Base-by-base conservation (phyloP, 2,888 invertebrate genomes). In the Dicranocentrus wangi region DNA sequence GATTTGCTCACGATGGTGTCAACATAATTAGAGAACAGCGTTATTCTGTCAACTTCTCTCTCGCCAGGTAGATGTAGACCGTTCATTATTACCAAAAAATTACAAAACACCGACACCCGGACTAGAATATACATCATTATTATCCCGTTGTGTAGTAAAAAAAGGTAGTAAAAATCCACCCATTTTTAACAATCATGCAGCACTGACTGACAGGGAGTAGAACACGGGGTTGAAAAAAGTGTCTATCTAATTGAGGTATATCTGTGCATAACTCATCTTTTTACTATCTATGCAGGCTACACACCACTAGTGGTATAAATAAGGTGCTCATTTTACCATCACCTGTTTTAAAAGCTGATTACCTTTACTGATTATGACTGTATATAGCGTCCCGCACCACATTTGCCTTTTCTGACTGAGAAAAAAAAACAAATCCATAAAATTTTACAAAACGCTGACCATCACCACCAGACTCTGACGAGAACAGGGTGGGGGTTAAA, bases 371-470 rank as follows among this genome's bases (percentile, higher is more conserved):
- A n/a, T n/a, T n/a, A n/a, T n/a, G 2, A 27, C 8, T 25, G 27
- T 17, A 25, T 25, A 27, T n/a, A 3, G 27, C 27, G 27, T 21
- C 5, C 23, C 10, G 10, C 27, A 10, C 10, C 25, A 7, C 19
- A 7, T 63, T 17, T 39, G 32, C 17, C 13, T 25, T 21, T 47
- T 15, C 17, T 32, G 5, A 23, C 3, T 66, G 25, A 51, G 32
- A 47, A n/a, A 32, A 60, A 25, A 61, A 60, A 25, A 17, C 17
- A 73, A 55, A 73, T 39, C 55, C 65, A 73, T 73, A 73, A 73
- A 73, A 73, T 55, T 51, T 51, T 7, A 32, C 65, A 73, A 73
- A 73, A 73, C 63, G 39, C 13, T 8, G 39, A 63, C 25, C 17
- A 28, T 23, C 28, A 32, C 32, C 25, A 19, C 21, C 32, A 58